Conservation (phyloP, 2,113 vertebrate species). For the Seriola rivoliana region DNA sequence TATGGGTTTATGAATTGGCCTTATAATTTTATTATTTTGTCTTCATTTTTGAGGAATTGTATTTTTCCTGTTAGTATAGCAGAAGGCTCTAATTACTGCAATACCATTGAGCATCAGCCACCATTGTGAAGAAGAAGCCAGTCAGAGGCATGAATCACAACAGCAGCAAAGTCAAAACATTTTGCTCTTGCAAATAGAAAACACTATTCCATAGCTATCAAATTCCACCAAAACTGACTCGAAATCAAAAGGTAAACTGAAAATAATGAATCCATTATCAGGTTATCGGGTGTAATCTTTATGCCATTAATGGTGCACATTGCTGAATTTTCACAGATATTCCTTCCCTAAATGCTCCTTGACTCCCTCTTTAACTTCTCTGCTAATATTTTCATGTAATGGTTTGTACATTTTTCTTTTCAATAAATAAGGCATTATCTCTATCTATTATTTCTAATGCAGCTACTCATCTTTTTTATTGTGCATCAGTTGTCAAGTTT, state of each 20-base stretch:
- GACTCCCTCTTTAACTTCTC: not conserved
- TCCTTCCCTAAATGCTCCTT: not conserved
- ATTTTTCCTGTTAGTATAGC: not conserved
- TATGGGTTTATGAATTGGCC: not conserved
- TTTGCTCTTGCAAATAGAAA: not conserved
- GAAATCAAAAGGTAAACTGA: not conserved
- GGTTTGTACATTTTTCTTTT: not conserved
- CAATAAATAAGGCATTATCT: not conserved
- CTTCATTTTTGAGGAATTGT: not conserved
- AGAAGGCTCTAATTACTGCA: not conserved
- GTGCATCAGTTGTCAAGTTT: not conserved
- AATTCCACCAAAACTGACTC: not conserved
- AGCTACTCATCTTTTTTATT: not conserved
- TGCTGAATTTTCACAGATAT: not conserved
- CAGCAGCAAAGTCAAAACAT: not conserved
- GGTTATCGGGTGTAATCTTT: not conserved
- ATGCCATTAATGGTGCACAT: not conserved
- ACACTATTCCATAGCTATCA: not conserved
- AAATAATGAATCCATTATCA: not conserved
- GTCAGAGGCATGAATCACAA: not conserved
- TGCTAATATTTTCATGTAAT: not conserved
- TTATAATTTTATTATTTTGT: constrained; percentile 1
- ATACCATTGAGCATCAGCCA: not conserved
- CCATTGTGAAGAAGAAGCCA: not conserved
- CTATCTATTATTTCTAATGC: not conserved